These are phyloP conservation scores for Drosophila parthenogenetica DNA, from an alignment of 2,888 invertebrate species.

Conservation along the genomic window DNA sequence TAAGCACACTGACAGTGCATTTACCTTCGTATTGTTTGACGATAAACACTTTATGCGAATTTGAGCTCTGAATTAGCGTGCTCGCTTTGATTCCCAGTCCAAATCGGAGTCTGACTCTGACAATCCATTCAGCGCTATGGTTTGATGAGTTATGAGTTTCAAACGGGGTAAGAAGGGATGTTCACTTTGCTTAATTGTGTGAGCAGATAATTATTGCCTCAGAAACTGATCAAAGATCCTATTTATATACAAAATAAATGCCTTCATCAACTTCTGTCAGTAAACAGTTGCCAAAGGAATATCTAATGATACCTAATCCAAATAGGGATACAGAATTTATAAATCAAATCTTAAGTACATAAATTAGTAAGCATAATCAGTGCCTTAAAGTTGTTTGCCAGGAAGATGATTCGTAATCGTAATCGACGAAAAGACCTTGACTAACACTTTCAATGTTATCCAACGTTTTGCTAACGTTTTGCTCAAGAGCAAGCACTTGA, in stretches of 20 bases:
- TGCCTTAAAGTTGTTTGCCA: slow-evolving; percentile 11
- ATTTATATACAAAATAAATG: background rate
- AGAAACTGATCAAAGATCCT: background rate
- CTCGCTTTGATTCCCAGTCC: slow-evolving; percentile 16
- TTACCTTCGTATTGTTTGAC: slow-evolving; percentile 61
- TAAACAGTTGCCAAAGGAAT: background rate
- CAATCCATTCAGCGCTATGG: slow-evolving; percentile 17
- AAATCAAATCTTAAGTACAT: slow-evolving; percentile 5
- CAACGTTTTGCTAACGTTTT: slow-evolving; percentile 12
- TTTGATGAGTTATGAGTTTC: slow-evolving; percentile 5
- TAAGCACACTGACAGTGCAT: slow-evolving; percentile 69
- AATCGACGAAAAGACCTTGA: slow-evolving; percentile 4
- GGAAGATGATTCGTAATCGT: slow-evolving; percentile 1
- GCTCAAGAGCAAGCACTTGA: background rate
- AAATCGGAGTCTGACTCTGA: background rate
- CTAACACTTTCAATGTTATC: slow-evolving; percentile 18
- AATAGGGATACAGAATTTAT: background rate
- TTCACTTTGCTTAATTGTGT: background rate
- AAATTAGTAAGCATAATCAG: slow-evolving; percentile 10
- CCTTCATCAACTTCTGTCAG: background rate
- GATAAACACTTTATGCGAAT: slow-evolving; percentile 63
- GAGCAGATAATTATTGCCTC: background rate
- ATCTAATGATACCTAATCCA: background rate
- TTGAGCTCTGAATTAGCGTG: slow-evolving; percentile 51
- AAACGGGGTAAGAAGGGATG: background rate